phyloP scores from a whole-genome alignment of 2,113 vertebrate genomes.

The Corydoras sp. region DNA sequence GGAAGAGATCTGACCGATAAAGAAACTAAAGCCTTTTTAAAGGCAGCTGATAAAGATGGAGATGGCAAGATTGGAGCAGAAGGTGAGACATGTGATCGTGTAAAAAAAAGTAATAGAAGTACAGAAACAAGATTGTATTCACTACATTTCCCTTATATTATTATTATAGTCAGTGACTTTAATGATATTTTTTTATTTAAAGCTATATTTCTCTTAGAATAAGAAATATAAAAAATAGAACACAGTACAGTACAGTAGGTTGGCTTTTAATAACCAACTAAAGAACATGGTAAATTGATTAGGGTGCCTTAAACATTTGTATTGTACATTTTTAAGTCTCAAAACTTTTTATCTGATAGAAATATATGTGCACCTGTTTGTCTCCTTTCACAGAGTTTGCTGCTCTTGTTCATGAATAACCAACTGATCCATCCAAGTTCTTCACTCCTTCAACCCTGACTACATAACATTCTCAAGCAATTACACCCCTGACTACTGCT shows the following conservation, averaged over 20 bases:
- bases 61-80: constrained; percentile 92
- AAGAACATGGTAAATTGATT: background rate
- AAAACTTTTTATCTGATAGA: too few species aligned
- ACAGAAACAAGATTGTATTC: too few species aligned
- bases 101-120: background rate
- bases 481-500: too few species aligned
- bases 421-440: constrained; percentile 18
- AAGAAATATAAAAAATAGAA: too few species aligned
- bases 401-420: constrained; percentile 65
- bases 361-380: background rate
- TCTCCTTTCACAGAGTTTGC: constrained; percentile 57
- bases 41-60: constrained; percentile 91
- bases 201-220: too few species aligned
- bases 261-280: background rate
- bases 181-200: too few species aligned
- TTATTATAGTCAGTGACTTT: too few species aligned
- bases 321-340: too few species aligned
- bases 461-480: constrained; percentile 20
- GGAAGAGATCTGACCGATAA: constrained; percentile 81
- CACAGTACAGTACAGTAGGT: too few species aligned
- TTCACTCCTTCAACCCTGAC: constrained; percentile 13
- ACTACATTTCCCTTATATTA: too few species aligned
- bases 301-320: too few species aligned
- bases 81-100: constrained; percentile 62
- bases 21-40: constrained; percentile 84